phyloP scores from a whole-genome alignment of 2,888 invertebrate genomes.

The Neuroscelio doddi region DNA sequence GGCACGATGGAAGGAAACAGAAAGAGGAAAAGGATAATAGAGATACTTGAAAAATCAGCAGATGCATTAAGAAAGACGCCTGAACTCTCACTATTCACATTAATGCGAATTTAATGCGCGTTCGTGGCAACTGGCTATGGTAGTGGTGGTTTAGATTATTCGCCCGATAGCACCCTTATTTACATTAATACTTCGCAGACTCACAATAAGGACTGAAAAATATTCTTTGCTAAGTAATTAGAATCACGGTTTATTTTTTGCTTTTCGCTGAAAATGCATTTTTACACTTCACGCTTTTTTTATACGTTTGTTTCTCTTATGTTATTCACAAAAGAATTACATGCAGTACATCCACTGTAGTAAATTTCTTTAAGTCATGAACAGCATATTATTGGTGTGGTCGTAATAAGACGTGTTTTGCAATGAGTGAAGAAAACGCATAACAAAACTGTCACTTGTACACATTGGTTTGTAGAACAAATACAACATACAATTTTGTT shows the following conservation, averaged over 20 bases:
- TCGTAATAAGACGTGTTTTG: conserved; percentile 7
- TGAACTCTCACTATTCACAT: conserved; percentile 18
- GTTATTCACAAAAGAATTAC: conserved; percentile 18
- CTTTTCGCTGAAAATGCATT: conserved; percentile 17
- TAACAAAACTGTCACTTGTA: too few species aligned
- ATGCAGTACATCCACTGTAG: conserved; percentile 3
- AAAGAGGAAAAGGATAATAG: conserved; percentile 15
- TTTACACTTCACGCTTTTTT: conserved; percentile 18
- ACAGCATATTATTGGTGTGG: conserved; percentile 7
- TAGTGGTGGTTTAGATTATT: conserved; percentile 35
- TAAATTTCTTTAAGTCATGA: conserved; percentile 16
- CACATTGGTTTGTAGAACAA: too few species aligned
- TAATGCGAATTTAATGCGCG: conserved; percentile 41
- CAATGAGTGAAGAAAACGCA: too few species aligned
- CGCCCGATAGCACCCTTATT: conserved; percentile 42
- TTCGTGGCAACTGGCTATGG: conserved; percentile 12
- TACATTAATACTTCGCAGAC: conserved; percentile 34
- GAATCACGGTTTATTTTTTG: conserved; percentile 23
- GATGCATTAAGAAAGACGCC: conserved; percentile 7
- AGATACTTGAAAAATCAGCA: conserved; percentile 16
- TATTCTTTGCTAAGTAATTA: conserved; percentile 35
- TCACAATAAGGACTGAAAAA: conserved; percentile 28
- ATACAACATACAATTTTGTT: too few species aligned
- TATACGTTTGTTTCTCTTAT: conserved; percentile 13
- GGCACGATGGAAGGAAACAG: not conserved